Evolutionary conservation across 2,797 vertebrate species (phyloP).

Genomic region (Microcaecilia unicolor): DNA sequence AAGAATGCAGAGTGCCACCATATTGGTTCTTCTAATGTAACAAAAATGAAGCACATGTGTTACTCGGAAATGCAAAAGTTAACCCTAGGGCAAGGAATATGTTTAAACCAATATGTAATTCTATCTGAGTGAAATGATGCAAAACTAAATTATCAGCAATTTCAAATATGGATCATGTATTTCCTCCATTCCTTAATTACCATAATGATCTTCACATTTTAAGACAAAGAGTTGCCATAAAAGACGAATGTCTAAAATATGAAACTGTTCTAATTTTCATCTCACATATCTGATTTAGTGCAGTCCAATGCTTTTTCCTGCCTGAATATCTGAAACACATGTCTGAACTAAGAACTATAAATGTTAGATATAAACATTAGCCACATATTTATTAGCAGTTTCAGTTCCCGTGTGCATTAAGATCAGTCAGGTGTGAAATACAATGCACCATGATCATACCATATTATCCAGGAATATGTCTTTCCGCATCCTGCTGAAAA

Average conservation of each 20-base stretch:
- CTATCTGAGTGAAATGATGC: conserved; percentile 22
- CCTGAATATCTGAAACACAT: conserved; percentile 25
- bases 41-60: conserved; percentile 15
- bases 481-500: neutral
- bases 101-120: conserved; percentile 21
- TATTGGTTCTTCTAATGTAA: conserved; percentile 23
- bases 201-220: conserved; percentile 20
- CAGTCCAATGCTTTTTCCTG: conserved; percentile 16
- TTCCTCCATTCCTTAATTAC: conserved; percentile 30
- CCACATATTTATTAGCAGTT: conserved; percentile 16
- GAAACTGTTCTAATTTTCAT: conserved; percentile 22
- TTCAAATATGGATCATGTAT: conserved; percentile 23
- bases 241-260: neutral
- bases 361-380: conserved; percentile 19
- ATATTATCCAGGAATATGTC: neutral
- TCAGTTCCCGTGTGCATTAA: conserved; percentile 9
- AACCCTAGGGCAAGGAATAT: conserved; percentile 11
- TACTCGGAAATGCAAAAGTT: conserved; percentile 25
- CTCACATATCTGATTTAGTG: conserved; percentile 28
- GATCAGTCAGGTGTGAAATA: neutral
- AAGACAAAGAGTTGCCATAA: conserved; percentile 19
- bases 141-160: conserved; percentile 31
- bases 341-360: conserved; percentile 15
- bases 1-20: conserved; percentile 12
- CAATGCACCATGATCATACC: neutral